These are phyloP conservation scores for Tragelaphus buxtoni DNA, from an alignment of 2,113 vertebrate species.

Conservation along the genomic window DNA sequence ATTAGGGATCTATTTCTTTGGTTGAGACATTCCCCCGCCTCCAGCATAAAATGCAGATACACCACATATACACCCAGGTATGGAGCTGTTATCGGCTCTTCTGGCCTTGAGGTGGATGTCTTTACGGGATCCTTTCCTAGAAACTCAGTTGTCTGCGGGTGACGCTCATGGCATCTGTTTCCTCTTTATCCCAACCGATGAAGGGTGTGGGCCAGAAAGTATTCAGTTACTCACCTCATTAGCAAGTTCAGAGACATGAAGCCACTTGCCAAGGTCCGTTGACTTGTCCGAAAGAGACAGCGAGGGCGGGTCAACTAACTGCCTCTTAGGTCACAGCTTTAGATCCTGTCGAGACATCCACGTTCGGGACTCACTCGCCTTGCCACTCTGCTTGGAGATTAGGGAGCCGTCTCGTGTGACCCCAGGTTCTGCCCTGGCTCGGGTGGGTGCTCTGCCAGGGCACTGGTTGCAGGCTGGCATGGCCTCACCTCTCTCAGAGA, in stretches of 20 bases:
- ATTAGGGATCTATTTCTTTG: not conserved
- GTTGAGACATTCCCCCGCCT: not conserved
- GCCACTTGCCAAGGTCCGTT: not conserved
- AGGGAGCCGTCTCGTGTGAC: not conserved
- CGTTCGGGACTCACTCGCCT: accelerated
- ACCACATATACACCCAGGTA: no score
- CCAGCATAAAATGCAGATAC: not conserved
- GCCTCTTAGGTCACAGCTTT: not conserved
- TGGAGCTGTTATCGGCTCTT: not conserved
- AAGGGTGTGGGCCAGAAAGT: not conserved
- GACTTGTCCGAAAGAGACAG: not conserved
- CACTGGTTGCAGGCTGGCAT: accelerated
- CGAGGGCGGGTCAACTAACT: not conserved
- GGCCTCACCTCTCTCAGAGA: not conserved
- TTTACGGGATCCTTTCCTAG: not conserved
- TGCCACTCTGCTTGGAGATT: not conserved
- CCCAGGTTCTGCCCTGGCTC: not conserved
- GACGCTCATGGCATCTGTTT: not conserved
- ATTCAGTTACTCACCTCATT: not conserved
- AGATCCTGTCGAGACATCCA: not conserved
- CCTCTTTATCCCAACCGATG: not conserved
- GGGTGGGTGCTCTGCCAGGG: not conserved
- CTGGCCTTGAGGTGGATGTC: no score
- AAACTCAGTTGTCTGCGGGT: not conserved
- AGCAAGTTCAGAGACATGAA: not conserved